Evolutionary conservation across 1,140 invertebrate genomes (phyloP).

Genomic region (Drosophila repleta): DNA sequence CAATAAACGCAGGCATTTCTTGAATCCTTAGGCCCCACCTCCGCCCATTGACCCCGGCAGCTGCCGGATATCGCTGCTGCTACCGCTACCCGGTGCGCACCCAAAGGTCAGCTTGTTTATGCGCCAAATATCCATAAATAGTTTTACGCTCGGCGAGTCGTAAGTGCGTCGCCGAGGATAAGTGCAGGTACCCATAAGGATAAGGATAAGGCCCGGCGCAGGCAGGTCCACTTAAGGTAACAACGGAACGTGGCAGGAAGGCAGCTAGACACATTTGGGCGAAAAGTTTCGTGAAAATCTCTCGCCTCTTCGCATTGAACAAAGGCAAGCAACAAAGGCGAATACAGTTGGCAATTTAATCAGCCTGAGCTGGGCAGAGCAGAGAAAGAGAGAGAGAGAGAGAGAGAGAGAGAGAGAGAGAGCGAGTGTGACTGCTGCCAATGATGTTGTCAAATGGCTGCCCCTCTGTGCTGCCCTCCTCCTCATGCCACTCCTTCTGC

Average conservation of each 20-base stretch:
- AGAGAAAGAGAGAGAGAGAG: slow-evolving; percentile 4
- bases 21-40: slow-evolving; percentile 49
- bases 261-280: slow-evolving; percentile 73
- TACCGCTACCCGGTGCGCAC: slow-evolving; percentile 23
- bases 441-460: slow-evolving; percentile 76
- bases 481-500: background rate
- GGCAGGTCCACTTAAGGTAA: slow-evolving; percentile 66
- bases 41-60: slow-evolving; percentile 1
- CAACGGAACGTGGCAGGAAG: slow-evolving; percentile 32
- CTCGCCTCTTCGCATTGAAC: slow-evolving; percentile 43
- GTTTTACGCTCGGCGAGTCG: slow-evolving; percentile 57
- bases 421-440: slow-evolving; percentile 44
- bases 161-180: slow-evolving; percentile 27
- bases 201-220: slow-evolving; percentile 35
- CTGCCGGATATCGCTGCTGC: slow-evolving; percentile 10
- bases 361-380: slow-evolving; percentile 40
- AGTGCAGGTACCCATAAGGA: slow-evolving; percentile 23
- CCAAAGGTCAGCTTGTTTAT: slow-evolving; percentile 74
- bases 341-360: slow-evolving; percentile 70
- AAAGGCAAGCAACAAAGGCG: slow-evolving; percentile 61
- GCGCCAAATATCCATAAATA: slow-evolving; percentile 80
- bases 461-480: slow-evolving; percentile 16
- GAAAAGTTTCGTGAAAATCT: slow-evolving; percentile 37
- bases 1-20: slow-evolving; percentile 51
- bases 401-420: background rate